Evolutionary conservation across 92 coral and sea anemone genomes (phyloP), one percentile per base, ranked within the genome.

Genomic region (Bergia puertoricense): DNA sequence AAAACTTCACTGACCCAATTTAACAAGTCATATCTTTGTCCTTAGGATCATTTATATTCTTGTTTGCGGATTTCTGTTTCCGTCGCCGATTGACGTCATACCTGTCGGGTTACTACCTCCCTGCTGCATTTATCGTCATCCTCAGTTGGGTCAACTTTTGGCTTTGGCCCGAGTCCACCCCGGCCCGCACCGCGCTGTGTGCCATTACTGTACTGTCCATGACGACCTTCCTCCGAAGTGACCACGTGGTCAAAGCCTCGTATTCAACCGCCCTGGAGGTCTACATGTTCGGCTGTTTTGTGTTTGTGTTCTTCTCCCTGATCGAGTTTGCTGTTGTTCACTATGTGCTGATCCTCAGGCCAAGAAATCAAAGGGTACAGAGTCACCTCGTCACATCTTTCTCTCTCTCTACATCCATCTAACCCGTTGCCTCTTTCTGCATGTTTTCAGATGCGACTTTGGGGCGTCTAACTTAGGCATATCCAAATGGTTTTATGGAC

Each of bases 91-190:
- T 87, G n/a, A 42, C 54, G 59, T 87, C 75, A 81, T 66, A 77
- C 40, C 57, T 87, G 14, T 77, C 82, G 22, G 85, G 90, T 13
- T 22, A 87, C 16, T 87, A 87, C 77, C 74, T 87, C 3, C 90
- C 90, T 5, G 84, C 90, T 0, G 85, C 85, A 57, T 87, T 87
- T 40, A 87, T 87, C 74, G 90, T 87, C 85, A 38, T 87, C 22
- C 74, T 81, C 78, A 87, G 90, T 43, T 87, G 90, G 90, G 77
- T 87, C 43, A 77, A 80, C 67, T 87, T 87, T 66, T 59, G 82
- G 77, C 51, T 87, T 71, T 62, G 62, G 42, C 85, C 90, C 41
- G 90, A 80, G 76, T n/a, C 90, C 40, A 87, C 85, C 38, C 90
- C 90, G 0, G 90, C 90, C 11, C 85, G 90, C 20, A 81, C 82